Percentiles rank a stretch among this genome's conserved stretches.
Conservation (phyloP, 2,797 vertebrate genomes). For the Rhabdomys pumilio region DNA sequence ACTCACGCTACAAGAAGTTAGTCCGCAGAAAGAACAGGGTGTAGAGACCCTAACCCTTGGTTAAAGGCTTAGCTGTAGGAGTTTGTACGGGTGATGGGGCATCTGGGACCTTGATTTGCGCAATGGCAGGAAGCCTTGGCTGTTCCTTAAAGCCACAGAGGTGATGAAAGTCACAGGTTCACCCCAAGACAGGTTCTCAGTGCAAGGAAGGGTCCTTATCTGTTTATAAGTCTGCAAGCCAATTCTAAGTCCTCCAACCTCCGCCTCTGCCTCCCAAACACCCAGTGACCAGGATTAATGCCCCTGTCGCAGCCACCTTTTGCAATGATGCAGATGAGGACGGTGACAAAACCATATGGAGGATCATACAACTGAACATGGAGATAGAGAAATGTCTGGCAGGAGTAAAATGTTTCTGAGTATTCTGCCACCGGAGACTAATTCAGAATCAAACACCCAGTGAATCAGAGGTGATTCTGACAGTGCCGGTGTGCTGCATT, state of each 20-base stretch:
- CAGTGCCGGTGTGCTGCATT: background rate
- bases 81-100: background rate
- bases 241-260: background rate
- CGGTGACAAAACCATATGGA: background rate
- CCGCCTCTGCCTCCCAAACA: background rate
- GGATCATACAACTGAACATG: background rate
- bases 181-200: background rate
- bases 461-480: background rate
- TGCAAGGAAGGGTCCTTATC: background rate
- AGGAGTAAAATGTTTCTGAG: background rate
- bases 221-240: background rate
- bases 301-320: accelerated
- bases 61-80: background rate
- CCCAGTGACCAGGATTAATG: background rate
- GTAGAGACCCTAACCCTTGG: background rate
- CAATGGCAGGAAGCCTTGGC: background rate
- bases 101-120: background rate
- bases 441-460: background rate
- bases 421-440: accelerated
- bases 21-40: background rate
- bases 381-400: background rate
- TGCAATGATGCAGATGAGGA: background rate
- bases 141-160: background rate
- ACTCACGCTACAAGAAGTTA: background rate
- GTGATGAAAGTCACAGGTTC: background rate